Conservation (phyloP, 64 coral and sea anemone species). For the Acropora yongei region DNA sequence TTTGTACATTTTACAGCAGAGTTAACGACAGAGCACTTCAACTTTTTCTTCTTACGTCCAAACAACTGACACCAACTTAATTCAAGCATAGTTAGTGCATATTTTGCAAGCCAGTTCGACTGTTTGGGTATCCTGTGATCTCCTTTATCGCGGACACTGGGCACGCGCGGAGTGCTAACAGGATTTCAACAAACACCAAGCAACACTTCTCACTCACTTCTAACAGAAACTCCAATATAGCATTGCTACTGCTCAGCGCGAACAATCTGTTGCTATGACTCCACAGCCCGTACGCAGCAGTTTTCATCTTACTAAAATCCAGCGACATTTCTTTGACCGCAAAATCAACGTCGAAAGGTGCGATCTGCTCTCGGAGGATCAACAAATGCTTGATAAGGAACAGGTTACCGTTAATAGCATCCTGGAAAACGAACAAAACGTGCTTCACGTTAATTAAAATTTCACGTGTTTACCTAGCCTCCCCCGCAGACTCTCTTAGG, state of each 20-base stretch:
- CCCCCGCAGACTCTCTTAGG: no score
- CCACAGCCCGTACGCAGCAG: conserved; percentile 95
- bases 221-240: conserved; percentile 92
- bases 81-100: no score
- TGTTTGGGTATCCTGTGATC: no score
- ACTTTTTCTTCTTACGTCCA: no score
- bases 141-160: no score
- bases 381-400: conserved; percentile 97
- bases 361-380: conserved; percentile 97
- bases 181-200: no score
- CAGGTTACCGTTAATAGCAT: conserved; percentile 93
- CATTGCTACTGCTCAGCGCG: conserved; percentile 94
- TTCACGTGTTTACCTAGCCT: no score
- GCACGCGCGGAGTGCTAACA: no score
- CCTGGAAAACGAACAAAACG: conserved; percentile 43
- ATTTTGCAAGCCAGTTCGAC: no score
- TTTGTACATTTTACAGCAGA: no score
- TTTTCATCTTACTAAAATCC: conserved; percentile 97
- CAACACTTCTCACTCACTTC: conserved; percentile 52
- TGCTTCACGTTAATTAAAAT: not conserved
- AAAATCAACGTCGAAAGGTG: conserved; percentile 99
- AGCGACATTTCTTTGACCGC: conserved; percentile 95
- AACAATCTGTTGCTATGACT: conserved; percentile 93
- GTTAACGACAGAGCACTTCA: no score
- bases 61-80: no score